Base-by-base conservation (phyloP, 2,888 invertebrate species). In the Pseudeuparius sepicola region DNA sequence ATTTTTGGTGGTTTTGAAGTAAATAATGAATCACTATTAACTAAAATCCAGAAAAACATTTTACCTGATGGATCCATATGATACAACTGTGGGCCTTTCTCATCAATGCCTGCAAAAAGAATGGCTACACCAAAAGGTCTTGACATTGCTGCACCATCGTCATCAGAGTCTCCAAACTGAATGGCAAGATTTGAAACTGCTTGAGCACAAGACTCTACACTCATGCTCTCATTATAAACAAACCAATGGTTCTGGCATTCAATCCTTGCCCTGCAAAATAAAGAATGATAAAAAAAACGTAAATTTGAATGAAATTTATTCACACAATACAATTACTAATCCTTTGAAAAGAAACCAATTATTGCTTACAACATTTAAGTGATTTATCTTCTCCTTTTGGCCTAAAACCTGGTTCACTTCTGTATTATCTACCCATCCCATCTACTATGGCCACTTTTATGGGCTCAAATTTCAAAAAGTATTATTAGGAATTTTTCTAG, bases 161-260 rank as follows among this genome's bases (percentile, higher is more conserved):
- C 87, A 56, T 96, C 94, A 46, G 94, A 94, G 61, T 98, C 98
- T 7, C 98, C 97, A 66, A 99, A 99, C 58, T 94, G 92, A 55
- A 98, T 90, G n/a, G 98, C 97, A 50, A 98, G 67, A 63, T 97
- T 96, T 24, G 97, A 96, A 2, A 99, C 97, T 3, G 97, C 92
- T 62, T 97, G 96, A 1, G 97, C 94, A 48, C 96, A 92, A 4
- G 94, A 96, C 64, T 98, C 98, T 3, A 97, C 88, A 2, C 78
- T 80, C 92, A 97, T 97, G 43, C 77, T 77, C 65, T 96, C 94
- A 54, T 96, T 88, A 66, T 93, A 96, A 20, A 89, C 82, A 62
- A 97, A 97, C 94, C 96, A 96, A 61, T 97, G 94, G 60, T 94
- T 93, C 64, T 92, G 93, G 55, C 94, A 89, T 65, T 98, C 98